Percentiles rank a stretch among this genome's conserved stretches.
These are phyloP conservation scores for Platycheirus albimanus DNA, from an alignment of 2,888 invertebrate genomes.

Conservation along the genomic window DNA sequence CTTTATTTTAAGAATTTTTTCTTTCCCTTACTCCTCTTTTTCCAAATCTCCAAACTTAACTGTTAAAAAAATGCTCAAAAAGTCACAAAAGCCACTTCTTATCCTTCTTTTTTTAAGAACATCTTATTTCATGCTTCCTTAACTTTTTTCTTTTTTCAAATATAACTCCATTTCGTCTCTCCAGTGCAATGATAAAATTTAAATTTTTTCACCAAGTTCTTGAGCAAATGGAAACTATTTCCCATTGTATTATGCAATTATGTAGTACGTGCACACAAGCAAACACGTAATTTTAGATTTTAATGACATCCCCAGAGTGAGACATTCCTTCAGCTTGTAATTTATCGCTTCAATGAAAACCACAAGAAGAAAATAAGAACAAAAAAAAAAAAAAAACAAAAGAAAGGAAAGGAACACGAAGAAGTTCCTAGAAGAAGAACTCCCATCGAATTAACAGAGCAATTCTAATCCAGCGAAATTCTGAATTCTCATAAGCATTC, in stretches of 20 bases:
- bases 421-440: background rate
- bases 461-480: constrained; percentile 37
- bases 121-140: too few relatives aligned
- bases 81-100: too few relatives aligned
- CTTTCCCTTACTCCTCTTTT: too few relatives aligned
- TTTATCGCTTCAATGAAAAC: constrained; percentile 55
- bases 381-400: background rate
- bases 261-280: background rate
- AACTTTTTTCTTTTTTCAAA: too few relatives aligned
- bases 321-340: constrained; percentile 25
- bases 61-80: too few relatives aligned
- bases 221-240: constrained; percentile 19
- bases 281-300: constrained; percentile 9
- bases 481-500: constrained; percentile 27
- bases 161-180: background rate
- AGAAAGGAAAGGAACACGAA: too few relatives aligned
- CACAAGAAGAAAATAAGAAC: background rate
- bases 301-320: constrained; percentile 34
- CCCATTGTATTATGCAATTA: constrained; percentile 35
- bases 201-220: background rate
- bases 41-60: too few relatives aligned
- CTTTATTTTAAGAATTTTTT: too few relatives aligned
- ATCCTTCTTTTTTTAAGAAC: too few relatives aligned
- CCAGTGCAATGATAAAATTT: background rate
- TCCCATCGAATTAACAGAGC: constrained; percentile 32